phyloP scores from a whole-genome alignment of 2,113 vertebrate species.

The Rhinolophus ferrumequinum region DNA sequence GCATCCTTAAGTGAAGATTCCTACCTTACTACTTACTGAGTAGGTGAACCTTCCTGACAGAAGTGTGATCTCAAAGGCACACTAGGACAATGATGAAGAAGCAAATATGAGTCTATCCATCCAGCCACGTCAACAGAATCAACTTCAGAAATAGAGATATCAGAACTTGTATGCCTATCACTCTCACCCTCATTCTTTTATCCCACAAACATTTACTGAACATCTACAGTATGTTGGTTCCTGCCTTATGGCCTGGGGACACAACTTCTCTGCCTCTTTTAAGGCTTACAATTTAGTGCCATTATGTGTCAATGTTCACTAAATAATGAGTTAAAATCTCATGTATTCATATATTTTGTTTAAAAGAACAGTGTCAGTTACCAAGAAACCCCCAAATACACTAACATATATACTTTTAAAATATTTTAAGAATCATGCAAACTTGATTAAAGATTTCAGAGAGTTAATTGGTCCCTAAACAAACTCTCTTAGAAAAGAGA shows the following conservation, averaged over 20 bases:
- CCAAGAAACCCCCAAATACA: background rate
- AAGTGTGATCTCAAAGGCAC: background rate
- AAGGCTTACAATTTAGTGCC: background rate
- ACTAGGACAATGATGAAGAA: background rate
- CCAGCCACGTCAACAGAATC: background rate
- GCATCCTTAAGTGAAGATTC: background rate
- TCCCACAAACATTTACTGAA: background rate
- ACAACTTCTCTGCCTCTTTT: background rate
- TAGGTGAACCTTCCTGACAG: background rate
- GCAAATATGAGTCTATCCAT: background rate
- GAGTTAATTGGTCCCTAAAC: background rate
- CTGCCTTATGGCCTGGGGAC: background rate
- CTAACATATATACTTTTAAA: too few species aligned
- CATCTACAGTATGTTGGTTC: too few species aligned
- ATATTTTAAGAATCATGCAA: background rate
- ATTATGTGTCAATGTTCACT: background rate
- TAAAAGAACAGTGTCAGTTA: background rate
- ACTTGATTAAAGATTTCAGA: background rate
- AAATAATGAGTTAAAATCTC: background rate
- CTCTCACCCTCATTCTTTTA: accelerated
- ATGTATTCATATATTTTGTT: background rate
- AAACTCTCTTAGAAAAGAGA: background rate
- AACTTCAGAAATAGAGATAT: background rate
- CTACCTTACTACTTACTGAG: background rate
- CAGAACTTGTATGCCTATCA: background rate